Percentiles rank a stretch among this genome's conserved stretches.
These are phyloP conservation scores for Oasisia sp. DNA, from an alignment of 2,888 invertebrate genomes.

Conservation along the genomic window DNA sequence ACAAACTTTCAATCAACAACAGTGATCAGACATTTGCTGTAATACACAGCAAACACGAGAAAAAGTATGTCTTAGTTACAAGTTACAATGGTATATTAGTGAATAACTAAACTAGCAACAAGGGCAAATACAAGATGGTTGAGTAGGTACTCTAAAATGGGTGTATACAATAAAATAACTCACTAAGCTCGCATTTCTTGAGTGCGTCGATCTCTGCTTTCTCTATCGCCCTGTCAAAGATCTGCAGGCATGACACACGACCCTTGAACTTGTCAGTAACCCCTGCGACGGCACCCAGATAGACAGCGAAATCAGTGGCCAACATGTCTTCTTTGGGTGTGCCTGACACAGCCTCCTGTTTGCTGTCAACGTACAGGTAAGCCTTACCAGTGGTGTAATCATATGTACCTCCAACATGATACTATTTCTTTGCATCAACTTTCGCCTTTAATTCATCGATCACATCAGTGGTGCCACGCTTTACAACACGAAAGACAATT, in stretches of 20 bases:
- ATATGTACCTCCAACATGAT: not conserved
- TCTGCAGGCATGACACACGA: no score
- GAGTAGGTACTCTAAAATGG: not conserved
- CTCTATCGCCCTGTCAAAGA: not conserved
- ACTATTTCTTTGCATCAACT: not conserved
- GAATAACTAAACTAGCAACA: not conserved
- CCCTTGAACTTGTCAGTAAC: no score
- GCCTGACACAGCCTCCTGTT: not conserved
- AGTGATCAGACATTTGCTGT: not conserved
- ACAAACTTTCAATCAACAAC: not conserved
- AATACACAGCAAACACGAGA: not conserved
- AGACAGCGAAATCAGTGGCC: not conserved
- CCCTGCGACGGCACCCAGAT: not conserved
- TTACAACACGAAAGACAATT: not conserved
- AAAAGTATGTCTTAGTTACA: not conserved
- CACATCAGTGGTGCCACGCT: not conserved
- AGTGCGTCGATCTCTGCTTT: not conserved
- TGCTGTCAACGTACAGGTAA: not conserved
- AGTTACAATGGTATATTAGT: not conserved
- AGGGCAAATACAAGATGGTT: not conserved
- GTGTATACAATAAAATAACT: not conserved
- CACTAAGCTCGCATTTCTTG: not conserved
- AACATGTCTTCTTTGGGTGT: not conserved
- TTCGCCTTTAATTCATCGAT: not conserved
- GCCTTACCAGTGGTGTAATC: not conserved